These are phyloP conservation scores for Acrocephalus scirpaceus DNA, from an alignment of 2,797 vertebrate species.

Conservation along the genomic window DNA sequence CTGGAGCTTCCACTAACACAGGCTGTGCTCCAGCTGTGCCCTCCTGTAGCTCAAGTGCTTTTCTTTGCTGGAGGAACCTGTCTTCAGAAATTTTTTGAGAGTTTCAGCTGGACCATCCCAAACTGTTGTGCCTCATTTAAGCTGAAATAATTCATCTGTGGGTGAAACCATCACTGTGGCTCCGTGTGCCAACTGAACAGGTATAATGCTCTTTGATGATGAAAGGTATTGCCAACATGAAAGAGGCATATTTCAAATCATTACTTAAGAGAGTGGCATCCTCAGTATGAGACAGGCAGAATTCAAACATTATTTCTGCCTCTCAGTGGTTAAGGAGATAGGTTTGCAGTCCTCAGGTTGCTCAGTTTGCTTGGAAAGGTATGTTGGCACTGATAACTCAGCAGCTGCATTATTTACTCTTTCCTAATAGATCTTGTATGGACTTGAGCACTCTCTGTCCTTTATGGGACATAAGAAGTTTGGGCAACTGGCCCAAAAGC, in stretches of 20 bases:
- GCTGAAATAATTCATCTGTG: neutral
- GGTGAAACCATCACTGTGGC: neutral
- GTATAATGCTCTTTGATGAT: neutral
- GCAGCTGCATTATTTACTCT: neutral
- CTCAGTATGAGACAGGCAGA: neutral
- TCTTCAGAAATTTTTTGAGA: neutral
- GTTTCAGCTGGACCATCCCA: neutral
- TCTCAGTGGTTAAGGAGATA: neutral
- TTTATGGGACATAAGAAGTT: neutral
- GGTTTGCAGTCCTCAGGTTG: neutral
- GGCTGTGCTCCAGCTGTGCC: neutral
- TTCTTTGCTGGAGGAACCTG: neutral
- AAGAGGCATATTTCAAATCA: neutral
- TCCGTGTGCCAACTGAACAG: neutral
- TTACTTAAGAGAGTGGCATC: neutral
- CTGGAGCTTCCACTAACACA: neutral
- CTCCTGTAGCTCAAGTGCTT: neutral
- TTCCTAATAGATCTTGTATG: neutral
- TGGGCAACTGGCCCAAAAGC: neutral
- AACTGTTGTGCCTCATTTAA: neutral
- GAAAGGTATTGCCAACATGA: neutral
- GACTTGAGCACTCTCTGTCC: neutral
- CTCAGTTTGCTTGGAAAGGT: neutral
- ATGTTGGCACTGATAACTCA: neutral
- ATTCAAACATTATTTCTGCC: neutral